Base-by-base conservation (phyloP, 1,140 invertebrate species). In the Drosophila pachea region DNA sequence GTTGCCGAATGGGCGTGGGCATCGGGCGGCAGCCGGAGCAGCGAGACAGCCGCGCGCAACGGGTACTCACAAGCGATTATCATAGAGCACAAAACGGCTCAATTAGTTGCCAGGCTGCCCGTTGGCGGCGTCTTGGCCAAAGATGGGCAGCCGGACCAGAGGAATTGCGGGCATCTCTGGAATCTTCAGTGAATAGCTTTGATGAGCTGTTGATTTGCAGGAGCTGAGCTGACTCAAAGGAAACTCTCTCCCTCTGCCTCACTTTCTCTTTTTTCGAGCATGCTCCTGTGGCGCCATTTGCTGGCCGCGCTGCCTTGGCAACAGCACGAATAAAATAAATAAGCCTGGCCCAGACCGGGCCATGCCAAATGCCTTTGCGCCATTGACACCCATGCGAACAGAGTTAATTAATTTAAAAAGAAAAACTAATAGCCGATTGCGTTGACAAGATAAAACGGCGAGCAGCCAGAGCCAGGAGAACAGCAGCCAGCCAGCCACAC, bases 311-410 rank as follows among this genome's bases (percentile, higher is more conserved):
- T 22, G 22, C 22, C 22, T 9, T 45, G 8, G 48, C 38, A 36
- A 9, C 53, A 3, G 22, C 22, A 1, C 22, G 22, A 54, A 55
- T 55, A 31, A 59, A 54, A 60, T 54, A 49, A 60, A 66, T 43
- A 53, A 71, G 36, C 38, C 31, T 48, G 45, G 36, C 36, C 61
- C 38, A 50, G 50, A 9, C 42, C 22, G 22, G 74, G 60, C 47
- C 68, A 36, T 59, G 73, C 73, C 70, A 61, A 58, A n/a, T n/a
- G 43, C 49, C 50, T 71, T 71, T 71, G 49, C 36, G 76, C 76
- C 79, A 82, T 78, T 84, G 78, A 83, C 76, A 83, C 78, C 75
- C 78, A 76, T 83, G 79, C 78, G 68, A 83, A 76, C 77, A 73
- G 75, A 79, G 79, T 82, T 82, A 82, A 82, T 82, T 82, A 82